Conservation (phyloP, 2,797 vertebrate genomes). For the Hypotaenidia okinawae region DNA sequence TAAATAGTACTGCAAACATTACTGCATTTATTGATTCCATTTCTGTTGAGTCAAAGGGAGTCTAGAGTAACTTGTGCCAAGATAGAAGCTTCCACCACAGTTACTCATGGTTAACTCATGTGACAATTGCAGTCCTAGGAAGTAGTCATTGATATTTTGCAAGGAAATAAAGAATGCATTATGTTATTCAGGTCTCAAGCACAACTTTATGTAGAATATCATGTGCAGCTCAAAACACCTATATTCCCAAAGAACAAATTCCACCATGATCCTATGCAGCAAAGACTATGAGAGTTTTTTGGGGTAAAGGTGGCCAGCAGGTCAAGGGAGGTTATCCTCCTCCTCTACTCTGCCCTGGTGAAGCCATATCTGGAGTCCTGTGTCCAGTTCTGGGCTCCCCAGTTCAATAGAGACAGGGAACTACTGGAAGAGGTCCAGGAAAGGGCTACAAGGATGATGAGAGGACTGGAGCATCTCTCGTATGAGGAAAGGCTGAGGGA, state of each 20-base stretch:
- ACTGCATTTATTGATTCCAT: not conserved
- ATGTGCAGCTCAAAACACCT: not conserved
- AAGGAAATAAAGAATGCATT: not conserved
- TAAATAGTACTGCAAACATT: not conserved
- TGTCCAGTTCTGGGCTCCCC: too few species aligned
- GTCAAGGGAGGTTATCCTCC: too few species aligned
- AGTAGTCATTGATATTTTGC: not conserved
- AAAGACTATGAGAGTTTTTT: not conserved
- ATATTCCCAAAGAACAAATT: not conserved
- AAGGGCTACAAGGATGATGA: too few species aligned
- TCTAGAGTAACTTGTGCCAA: not conserved
- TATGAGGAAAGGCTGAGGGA: too few species aligned
- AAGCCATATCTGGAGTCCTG: too few species aligned
- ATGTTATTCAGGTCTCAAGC: not conserved
- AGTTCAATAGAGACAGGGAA: too few species aligned
- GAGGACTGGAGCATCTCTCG: too few species aligned
- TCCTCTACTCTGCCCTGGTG: too few species aligned
- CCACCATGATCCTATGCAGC: accelerated
- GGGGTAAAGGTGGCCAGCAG: too few species aligned
- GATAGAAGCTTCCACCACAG: not conserved
- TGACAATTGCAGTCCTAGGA: not conserved
- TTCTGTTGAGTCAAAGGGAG: not conserved
- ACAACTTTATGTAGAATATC: not conserved
- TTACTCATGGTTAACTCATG: not conserved
- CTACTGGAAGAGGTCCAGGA: too few species aligned